Conservation (phyloP, 1,140 invertebrate species). For the Pseudomyrmex gracilis region DNA sequence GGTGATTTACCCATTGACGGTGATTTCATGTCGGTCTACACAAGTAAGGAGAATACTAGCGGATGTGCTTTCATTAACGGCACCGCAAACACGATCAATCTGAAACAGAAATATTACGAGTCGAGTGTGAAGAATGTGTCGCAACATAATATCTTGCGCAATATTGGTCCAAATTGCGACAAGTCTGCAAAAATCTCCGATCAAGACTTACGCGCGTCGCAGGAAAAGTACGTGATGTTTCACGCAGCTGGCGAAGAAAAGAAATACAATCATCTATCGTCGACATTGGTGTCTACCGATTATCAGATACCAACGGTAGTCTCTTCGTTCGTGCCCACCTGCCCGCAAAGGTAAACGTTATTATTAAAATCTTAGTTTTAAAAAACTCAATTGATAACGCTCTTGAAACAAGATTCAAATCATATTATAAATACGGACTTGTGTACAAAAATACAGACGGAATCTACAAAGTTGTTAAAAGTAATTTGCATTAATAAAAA, state of each 20-base stretch:
- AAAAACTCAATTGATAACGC: too few relatives aligned
- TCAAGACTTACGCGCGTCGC: not conserved
- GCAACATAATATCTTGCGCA: not conserved
- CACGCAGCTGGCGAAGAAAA: not conserved
- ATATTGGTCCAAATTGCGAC: not conserved
- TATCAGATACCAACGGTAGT: constrained; percentile 75
- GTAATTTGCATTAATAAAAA: too few relatives aligned
- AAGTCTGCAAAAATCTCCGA: not conserved
- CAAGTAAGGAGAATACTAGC: constrained; percentile 8
- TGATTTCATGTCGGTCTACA: constrained; percentile 28
- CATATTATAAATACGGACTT: too few relatives aligned
- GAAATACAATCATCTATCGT: not conserved
- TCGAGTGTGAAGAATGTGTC: not conserved
- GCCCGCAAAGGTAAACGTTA: constrained; percentile 58
- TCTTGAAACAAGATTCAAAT: too few relatives aligned
- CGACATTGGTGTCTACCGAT: constrained; percentile 57
- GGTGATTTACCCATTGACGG: not conserved
- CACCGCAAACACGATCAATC: not conserved
- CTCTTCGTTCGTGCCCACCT: constrained; percentile 55
- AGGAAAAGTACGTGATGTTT: constrained; percentile 18
- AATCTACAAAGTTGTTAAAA: too few relatives aligned
- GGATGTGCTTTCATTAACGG: constrained; percentile 22
- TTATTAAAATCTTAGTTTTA: too few relatives aligned
- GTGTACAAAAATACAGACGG: not conserved
- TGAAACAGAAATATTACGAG: constrained; percentile 14